A percentile compares a stretch with the other conserved stretches of the same genome.
Evolutionary conservation across 2,113 vertebrate genomes (phyloP).

Genomic region (Pica pica): DNA sequence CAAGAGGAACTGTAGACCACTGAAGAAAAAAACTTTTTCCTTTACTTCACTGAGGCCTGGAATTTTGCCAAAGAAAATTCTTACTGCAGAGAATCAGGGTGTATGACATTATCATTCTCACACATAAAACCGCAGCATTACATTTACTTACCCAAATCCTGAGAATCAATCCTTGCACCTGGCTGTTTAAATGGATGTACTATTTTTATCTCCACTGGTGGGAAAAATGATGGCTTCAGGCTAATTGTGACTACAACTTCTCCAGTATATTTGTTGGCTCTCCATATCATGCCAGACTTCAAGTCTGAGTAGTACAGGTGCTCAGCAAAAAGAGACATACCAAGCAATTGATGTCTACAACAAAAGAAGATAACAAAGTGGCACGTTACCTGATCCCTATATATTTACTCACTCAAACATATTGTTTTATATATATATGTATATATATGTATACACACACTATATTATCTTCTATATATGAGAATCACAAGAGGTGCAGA

Average conservation of each 20-base stretch:
- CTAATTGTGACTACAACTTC: constrained; percentile 73
- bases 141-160: constrained; percentile 59
- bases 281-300: constrained; percentile 73
- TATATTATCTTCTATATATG: background rate
- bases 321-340: constrained; percentile 80
- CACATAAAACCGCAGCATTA: background rate
- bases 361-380: background rate
- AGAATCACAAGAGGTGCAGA: background rate
- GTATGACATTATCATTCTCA: background rate
- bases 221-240: constrained; percentile 55
- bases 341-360: constrained; percentile 69
- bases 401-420: background rate
- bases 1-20: background rate
- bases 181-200: constrained; percentile 81
- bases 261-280: constrained; percentile 82
- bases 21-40: background rate
- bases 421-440: background rate
- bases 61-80: background rate
- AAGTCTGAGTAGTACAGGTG: constrained; percentile 81
- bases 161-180: background rate
- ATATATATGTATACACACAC: background rate
- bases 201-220: constrained; percentile 76
- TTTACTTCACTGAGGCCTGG: background rate
- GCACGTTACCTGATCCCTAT: background rate
- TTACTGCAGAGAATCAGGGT: background rate